Evolutionary conservation across 2,888 invertebrate genomes (phyloP).

Genomic region (Abrostola triplasia): DNA sequence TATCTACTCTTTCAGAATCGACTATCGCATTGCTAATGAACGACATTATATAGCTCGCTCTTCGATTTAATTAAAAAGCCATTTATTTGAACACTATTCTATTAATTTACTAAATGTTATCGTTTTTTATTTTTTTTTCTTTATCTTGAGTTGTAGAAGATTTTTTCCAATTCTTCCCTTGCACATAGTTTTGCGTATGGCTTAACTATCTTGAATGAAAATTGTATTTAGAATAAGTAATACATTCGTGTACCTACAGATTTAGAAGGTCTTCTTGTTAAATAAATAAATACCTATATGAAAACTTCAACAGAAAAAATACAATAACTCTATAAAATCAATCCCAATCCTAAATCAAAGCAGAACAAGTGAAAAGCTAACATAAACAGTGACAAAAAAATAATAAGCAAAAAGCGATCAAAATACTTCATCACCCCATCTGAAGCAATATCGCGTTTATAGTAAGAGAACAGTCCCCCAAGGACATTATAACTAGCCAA

Average conservation of each 20-base stretch:
- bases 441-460: slow-evolving; percentile 78
- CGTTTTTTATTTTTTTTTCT: no score
- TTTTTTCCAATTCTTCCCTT: no score
- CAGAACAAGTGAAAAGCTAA: slow-evolving; percentile 20
- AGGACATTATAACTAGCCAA: slow-evolving; percentile 83
- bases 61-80: background rate
- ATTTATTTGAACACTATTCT: background rate
- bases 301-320: background rate
- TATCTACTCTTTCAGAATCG: slow-evolving; percentile 48
- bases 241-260: no score
- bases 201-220: no score
- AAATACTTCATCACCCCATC: slow-evolving; percentile 69
- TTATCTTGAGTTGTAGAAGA: no score
- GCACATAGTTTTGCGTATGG: no score
- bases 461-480: slow-evolving; percentile 80
- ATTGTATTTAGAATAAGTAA: no score
- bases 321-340: slow-evolving; percentile 6
- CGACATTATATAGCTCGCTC: background rate
- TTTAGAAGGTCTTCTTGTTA: no score
- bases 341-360: slow-evolving; percentile 7
- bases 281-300: no score
- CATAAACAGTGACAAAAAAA: slow-evolving; percentile 45
- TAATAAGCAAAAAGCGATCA: slow-evolving; percentile 76
- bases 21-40: background rate
- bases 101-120: no score